These are phyloP conservation scores for Prietella phreatophila DNA, from an alignment of 2,113 vertebrate genomes.

Conservation along the genomic window DNA sequence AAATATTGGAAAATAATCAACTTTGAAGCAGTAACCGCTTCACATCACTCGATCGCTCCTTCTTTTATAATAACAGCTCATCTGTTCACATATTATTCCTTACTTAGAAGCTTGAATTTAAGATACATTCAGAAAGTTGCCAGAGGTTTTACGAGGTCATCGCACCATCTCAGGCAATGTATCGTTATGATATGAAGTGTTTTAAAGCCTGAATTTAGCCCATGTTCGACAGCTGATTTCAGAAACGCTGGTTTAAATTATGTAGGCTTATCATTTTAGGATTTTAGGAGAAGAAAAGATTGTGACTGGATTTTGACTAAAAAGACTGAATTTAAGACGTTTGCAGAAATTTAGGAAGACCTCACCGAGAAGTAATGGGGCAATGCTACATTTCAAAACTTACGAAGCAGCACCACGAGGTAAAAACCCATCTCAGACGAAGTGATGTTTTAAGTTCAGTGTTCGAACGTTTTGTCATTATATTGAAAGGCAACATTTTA, in stretches of 20 bases:
- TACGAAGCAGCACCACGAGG: too few species aligned
- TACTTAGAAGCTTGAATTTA: neutral
- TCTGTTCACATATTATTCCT: neutral
- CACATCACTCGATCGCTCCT: neutral
- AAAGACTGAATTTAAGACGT: too few species aligned
- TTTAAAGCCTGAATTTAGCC: neutral
- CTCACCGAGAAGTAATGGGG: too few species aligned
- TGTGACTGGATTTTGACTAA: too few species aligned
- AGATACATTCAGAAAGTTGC: neutral
- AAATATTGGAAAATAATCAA: neutral
- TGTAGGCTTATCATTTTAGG: too few species aligned
- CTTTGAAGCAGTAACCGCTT: neutral
- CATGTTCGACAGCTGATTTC: neutral
- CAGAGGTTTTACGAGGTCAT: neutral
- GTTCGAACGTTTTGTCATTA: neutral
- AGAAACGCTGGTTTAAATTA: neutral
- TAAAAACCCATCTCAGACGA: too few species aligned
- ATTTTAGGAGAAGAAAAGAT: too few species aligned
- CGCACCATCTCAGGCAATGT: too few species aligned
- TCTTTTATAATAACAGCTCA: neutral
- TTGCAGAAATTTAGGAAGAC: too few species aligned
- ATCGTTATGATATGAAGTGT: too few species aligned
- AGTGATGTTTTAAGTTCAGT: neutral
- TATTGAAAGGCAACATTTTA: neutral
- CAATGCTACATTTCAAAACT: too few species aligned